Percentiles rank a stretch among this genome's conserved stretches.
phyloP scores from a whole-genome alignment of 30 jellyfish, hydroid and myxozoan species.

The Rhopilema esculentum region DNA sequence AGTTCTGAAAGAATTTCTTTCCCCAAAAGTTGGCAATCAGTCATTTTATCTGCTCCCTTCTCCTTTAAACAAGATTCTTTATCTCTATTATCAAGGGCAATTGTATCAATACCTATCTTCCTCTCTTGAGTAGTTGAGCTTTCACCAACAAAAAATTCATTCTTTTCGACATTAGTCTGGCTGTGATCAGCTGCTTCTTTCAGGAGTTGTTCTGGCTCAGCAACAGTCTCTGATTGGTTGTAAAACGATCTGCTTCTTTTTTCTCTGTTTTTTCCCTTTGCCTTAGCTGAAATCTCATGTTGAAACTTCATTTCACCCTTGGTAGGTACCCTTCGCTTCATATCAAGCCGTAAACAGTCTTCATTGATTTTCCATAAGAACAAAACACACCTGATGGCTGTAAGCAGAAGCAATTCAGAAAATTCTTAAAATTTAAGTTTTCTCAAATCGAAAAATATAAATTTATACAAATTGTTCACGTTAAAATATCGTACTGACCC shows the following conservation, averaged over 20 bases:
- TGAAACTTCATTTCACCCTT: conserved; percentile 33
- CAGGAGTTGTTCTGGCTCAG: not conserved
- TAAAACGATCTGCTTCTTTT: not conserved
- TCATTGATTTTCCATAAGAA: not conserved
- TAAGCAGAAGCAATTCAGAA: too few relatives aligned
- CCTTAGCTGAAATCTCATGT: conserved; percentile 3
- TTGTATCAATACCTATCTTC: too few relatives aligned
- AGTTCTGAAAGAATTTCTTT: conserved; percentile 4
- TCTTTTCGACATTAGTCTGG: not conserved
- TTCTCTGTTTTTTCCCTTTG: not conserved
- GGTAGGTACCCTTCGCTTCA: conserved; percentile 26
- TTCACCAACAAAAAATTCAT: not conserved
- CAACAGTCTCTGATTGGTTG: not conserved
- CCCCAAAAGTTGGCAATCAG: not conserved
- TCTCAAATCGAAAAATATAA: too few relatives aligned
- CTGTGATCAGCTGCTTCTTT: not conserved
- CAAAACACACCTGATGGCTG: not conserved
- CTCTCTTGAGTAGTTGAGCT: not conserved
- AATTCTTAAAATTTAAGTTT: too few relatives aligned
- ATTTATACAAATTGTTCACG: too few relatives aligned
- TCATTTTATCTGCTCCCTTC: not conserved
- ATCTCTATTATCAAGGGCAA: not conserved
- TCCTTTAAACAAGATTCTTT: not conserved
- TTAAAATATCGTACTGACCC: too few relatives aligned
- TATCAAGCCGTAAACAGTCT: not conserved